Conservation (phyloP, 2,113 vertebrate species). For the Aegithalos caudatus region DNA sequence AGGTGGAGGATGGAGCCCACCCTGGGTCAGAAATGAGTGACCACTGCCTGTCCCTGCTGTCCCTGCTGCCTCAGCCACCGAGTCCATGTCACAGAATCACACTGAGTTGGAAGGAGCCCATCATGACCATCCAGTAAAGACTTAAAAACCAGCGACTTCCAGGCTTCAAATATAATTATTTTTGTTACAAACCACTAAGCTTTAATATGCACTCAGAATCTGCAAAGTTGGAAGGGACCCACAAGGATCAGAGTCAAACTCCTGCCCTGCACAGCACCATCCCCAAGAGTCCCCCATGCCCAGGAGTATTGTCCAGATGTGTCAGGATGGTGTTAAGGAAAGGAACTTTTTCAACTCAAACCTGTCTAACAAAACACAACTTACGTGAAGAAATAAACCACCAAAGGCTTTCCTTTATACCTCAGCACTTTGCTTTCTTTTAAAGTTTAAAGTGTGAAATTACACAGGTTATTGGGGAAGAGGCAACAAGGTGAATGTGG, state of each 20-base stretch:
- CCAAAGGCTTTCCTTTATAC: not conserved
- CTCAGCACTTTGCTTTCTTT: not conserved
- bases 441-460: not conserved
- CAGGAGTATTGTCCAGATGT: not conserved
- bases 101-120: not conserved
- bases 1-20: not conserved
- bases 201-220: not conserved
- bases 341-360: not conserved
- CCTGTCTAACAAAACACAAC: not conserved
- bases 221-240: not conserved
- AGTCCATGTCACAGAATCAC: not conserved
- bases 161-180: not conserved
- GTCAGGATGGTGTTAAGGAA: too few species aligned
- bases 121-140: not conserved
- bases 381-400: not conserved
- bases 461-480: not conserved
- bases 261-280: not conserved
- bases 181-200: not conserved
- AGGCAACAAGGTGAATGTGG: not conserved
- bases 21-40: not conserved
- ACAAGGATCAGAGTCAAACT: too few species aligned
- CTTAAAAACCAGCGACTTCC: not conserved
- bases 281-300: not conserved
- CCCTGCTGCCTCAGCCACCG: fast-evolving
- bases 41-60: not conserved